Base-by-base conservation (phyloP, 1,140 invertebrate genomes). In the Oncopodura yosiiana region DNA sequence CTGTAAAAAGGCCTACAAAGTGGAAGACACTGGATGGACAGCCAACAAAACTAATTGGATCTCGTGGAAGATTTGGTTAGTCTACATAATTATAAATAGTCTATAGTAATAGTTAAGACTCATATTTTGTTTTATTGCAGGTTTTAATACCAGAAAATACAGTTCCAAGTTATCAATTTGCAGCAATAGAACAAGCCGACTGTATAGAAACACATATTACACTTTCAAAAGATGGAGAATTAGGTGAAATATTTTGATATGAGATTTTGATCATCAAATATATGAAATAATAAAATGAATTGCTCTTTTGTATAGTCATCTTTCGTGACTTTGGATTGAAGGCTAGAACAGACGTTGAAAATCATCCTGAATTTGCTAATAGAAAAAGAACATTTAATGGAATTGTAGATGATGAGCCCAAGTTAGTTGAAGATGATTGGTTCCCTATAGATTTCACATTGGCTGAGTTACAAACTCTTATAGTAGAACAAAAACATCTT, bases 121-220 rank as follows among this genome's bases (percentile, higher is more conserved):
- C n/a, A n/a, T n/a, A n/a, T n/a, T n/a, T n/a, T n/a, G n/a, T n/a
- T n/a, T n/a, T n/a, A n/a, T n/a, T n/a, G n/a, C n/a, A 60, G 37
- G 60, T 66, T 27, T 26, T 61, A 6, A 34, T 65, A 16, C 66
- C 66, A 0, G 66, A 66, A 34, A 60, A 66, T 34, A 67, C 66
- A 9, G 11, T 65, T 8, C 43, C 49, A 4, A 48, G 64, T 9
- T 67, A 66, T 45, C 53, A 62, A 41, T 21, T 60, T 19, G 62
- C 66, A 1, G 52, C 57, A 9, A 46, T 58, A 6, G 36, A 61
- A 50, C 51, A 54, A n/a, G 65, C 65, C 4, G 65, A 67, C 46
- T 60, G 53, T 41, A 55, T 67, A 2, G 66, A 67, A 42, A 62
- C 63, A 18, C 66, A 67, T 45, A 39, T 66, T 11, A 52, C 54